phyloP scores from a whole-genome alignment of 2,797 vertebrate species.

The Enoplosus armatus region DNA sequence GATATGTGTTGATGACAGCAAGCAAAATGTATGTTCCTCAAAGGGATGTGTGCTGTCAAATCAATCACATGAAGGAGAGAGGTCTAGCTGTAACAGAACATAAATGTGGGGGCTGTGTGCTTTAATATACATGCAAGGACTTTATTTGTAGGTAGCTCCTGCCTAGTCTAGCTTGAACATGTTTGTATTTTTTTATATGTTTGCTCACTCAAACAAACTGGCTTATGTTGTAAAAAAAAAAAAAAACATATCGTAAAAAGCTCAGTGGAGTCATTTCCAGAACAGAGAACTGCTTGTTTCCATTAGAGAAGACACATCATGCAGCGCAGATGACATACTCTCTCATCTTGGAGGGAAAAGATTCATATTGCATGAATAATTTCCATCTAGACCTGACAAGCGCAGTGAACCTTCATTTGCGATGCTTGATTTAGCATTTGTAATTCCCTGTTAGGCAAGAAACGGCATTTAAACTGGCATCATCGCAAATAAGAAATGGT shows the following conservation, averaged over 20 bases:
- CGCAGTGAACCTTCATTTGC: conserved; percentile 79
- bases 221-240: conserved; percentile 24
- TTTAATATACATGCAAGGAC: not conserved
- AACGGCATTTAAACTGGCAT: conserved; percentile 74
- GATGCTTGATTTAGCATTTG: conserved; percentile 80
- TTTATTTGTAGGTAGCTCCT: not conserved
- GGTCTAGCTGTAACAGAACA: not conserved
- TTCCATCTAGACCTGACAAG: conserved; percentile 77
- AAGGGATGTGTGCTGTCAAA: not conserved
- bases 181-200: conserved; percentile 7
- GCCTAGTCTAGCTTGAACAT: not conserved
- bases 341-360: conserved; percentile 65
- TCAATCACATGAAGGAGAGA: not conserved
- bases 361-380: conserved; percentile 80
- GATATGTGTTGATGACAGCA: not conserved
- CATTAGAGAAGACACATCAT: conserved; percentile 64
- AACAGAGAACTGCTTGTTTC: conserved; percentile 60
- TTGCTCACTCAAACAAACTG: conserved; percentile 30
- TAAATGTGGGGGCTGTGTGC: not conserved
- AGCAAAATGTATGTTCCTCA: not conserved
- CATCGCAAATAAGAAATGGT: conserved; percentile 64
- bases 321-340: conserved; percentile 64
- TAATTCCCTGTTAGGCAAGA: conserved; percentile 80
- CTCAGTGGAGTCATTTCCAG: conserved; percentile 60
- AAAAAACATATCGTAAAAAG: conserved; percentile 23